Evolutionary conservation across 2,797 vertebrate species (phyloP), one percentile per base, ranked within the genome.

Genomic region (Tenualosa ilisha): DNA sequence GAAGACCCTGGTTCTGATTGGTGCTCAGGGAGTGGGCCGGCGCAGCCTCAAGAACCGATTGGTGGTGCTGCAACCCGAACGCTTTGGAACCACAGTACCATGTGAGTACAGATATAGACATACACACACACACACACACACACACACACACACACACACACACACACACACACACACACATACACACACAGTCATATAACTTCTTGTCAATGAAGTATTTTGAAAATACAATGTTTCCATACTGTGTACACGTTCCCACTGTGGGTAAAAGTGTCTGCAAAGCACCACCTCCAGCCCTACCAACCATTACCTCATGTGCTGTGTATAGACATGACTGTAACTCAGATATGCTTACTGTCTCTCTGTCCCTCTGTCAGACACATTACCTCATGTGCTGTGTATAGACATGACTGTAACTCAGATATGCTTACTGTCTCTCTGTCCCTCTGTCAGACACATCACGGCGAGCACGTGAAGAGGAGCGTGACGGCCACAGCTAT

Each of bases 21-120:
- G 98, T 43, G 98, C 98, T 24, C 98, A 99, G 93, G 98, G 98
- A 22, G 98, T 99, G 72, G 98, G 98, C 2, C 95, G 98, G 37
- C 97, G 98, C 87, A 99, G 98, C 92, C 94, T 99, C 91, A 99
- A 99, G 92, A 99, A 99, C 93, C 95, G 98, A 61, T 95, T 99
- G 88, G 97, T 99, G 91, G 95, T 99, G 72, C 92, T 97, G 86
- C 96, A 98, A 56, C 97, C 98, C 50, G 95, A 95, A 0, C 94
- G 95, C 83, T 99, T 98, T 89, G 98, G 97, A 94, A 98, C 97
- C 86, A 99, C 98, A 1, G 96, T 99, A 88, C 98, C 98, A 86
- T 99, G 98, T 99, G 93, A 96, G 97, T 94, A 43, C 9, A 26
- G 26, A 13, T n/a, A 37, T 3, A 83, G 26, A 50, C 51, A 72